phyloP scores from a whole-genome alignment of 2,113 vertebrate species.

The Hippocampus mohnikei region DNA sequence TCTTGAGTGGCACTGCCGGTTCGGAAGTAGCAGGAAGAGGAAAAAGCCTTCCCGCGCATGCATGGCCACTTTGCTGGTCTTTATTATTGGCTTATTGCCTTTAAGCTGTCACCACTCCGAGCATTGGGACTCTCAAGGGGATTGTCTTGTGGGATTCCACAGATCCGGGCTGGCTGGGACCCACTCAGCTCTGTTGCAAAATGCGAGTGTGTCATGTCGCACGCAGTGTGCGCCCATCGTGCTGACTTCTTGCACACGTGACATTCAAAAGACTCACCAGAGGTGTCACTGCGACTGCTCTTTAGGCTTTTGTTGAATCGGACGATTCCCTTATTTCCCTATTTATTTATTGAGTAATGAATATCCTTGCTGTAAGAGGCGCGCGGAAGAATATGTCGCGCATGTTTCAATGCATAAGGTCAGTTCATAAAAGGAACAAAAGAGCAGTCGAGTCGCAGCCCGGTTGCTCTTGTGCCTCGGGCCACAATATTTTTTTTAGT shows the following conservation, averaged over 20 bases:
- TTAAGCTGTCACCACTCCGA: conserved; percentile 70
- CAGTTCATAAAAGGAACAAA: conserved; percentile 50
- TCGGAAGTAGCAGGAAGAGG: conserved; percentile 44
- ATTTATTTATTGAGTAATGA: conserved; percentile 1
- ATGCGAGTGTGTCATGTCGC: conserved; percentile 49
- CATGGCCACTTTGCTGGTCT: conserved; percentile 61
- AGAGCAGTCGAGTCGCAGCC: conserved; percentile 52
- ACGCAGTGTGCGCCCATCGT: conserved; percentile 15
- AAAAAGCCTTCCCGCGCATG: conserved; percentile 40
- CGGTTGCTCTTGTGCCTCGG: conserved; percentile 53
- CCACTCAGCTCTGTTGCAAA: conserved; percentile 50
- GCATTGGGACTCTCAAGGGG: conserved; percentile 61
- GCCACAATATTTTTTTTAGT: conserved; percentile 54
- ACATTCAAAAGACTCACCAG: conserved; percentile 12
- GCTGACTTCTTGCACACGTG: conserved; percentile 23
- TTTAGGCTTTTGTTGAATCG: conserved; percentile 13
- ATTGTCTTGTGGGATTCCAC: conserved; percentile 58
- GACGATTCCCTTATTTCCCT: conserved; percentile 2
- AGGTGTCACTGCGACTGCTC: background rate
- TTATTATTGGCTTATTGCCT: conserved; percentile 73
- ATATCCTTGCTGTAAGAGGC: conserved; percentile 30
- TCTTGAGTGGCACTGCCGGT: conserved; percentile 58
- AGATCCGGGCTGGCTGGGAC: conserved; percentile 46
- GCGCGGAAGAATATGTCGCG: conserved; percentile 36
- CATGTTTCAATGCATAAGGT: conserved; percentile 62